Percentiles rank a stretch among this genome's conserved stretches.
Evolutionary conservation across 2,797 vertebrate species (phyloP).

Genomic region (Adelosebastes latens): DNA sequence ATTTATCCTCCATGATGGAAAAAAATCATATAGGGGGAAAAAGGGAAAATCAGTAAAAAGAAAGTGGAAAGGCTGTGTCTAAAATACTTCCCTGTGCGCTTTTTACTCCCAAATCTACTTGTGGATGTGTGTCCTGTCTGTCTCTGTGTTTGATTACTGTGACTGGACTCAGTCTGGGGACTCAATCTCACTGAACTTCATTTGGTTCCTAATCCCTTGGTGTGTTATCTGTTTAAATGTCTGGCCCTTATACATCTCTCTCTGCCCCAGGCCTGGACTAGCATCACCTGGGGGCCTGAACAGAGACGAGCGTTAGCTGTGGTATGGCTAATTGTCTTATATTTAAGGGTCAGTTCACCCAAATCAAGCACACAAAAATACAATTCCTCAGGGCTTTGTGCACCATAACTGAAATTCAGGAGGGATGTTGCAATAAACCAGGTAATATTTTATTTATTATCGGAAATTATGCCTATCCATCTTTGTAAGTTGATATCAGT

Average conservation of each 20-base stretch:
- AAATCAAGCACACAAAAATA: conserved; percentile 3
- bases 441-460: not conserved
- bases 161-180: conserved; percentile 57
- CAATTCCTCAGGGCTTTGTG: not conserved
- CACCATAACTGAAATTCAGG: not conserved
- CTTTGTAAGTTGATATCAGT: not conserved
- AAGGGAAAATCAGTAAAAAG: conserved; percentile 32
- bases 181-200: conserved; percentile 56
- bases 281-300: conserved; percentile 9
- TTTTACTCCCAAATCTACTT: conserved; percentile 11
- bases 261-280: conserved; percentile 20
- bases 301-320: conserved; percentile 18
- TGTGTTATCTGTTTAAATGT: conserved; percentile 71
- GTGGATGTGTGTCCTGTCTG: conserved; percentile 14
- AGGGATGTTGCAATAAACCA: not conserved
- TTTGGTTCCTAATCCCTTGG: conserved; percentile 75
- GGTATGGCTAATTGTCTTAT: not conserved
- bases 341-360: conserved; percentile 9
- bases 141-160: conserved; percentile 65
- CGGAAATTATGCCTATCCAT: not conserved
- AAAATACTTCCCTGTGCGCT: not conserved
- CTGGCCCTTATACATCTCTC: conserved; percentile 2
- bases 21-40: conserved; percentile 45
- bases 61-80: conserved; percentile 34
- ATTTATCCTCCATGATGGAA: conserved; percentile 49